These are phyloP conservation scores for Amphiprion ocellaris DNA, from an alignment of 2,113 vertebrate species.

Conservation along the genomic window DNA sequence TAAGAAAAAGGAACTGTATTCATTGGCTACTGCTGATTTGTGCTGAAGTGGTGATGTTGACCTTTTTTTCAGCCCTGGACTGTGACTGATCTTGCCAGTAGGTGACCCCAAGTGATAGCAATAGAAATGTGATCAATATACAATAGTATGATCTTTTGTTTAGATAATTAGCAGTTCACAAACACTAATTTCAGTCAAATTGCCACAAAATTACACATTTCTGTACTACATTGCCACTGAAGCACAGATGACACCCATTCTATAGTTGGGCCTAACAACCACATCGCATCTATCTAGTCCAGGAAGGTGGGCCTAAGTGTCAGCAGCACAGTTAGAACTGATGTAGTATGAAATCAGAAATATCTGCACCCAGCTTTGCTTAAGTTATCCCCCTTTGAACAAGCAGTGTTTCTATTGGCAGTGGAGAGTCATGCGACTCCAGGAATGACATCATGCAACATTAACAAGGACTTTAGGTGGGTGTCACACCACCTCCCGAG, in stretches of 20 bases:
- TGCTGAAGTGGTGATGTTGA: slow-evolving; percentile 38
- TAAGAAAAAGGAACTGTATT: slow-evolving; percentile 25
- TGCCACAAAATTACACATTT: slow-evolving; percentile 65
- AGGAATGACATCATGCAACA: slow-evolving; percentile 82
- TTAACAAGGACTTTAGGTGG: slow-evolving; percentile 44
- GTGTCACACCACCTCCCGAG: slow-evolving; percentile 91
- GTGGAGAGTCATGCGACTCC: slow-evolving; percentile 70
- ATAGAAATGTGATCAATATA: slow-evolving; percentile 62
- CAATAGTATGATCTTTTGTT: slow-evolving; percentile 54
- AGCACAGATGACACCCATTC: slow-evolving; percentile 66
- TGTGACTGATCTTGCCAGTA: slow-evolving; percentile 30
- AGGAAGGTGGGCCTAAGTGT: slow-evolving; percentile 43
- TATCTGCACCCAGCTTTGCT: slow-evolving; percentile 35
- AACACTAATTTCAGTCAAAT: slow-evolving; percentile 67
- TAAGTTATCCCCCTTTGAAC: slow-evolving; percentile 48
- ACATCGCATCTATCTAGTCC: slow-evolving; percentile 56
- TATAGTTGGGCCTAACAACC: slow-evolving; percentile 64
- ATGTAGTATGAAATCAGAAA: slow-evolving; percentile 43
- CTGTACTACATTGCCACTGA: slow-evolving; percentile 57
- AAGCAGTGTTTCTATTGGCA: slow-evolving; percentile 69
- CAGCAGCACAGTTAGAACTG: slow-evolving; percentile 46
- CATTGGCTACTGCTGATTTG: slow-evolving; percentile 51
- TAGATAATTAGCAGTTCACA: slow-evolving; percentile 64
- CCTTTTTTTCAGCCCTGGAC: slow-evolving; percentile 30
- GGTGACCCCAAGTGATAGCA: slow-evolving; percentile 17